Conservation (phyloP, 2,113 vertebrate genomes). For the Arvicanthis niloticus region DNA sequence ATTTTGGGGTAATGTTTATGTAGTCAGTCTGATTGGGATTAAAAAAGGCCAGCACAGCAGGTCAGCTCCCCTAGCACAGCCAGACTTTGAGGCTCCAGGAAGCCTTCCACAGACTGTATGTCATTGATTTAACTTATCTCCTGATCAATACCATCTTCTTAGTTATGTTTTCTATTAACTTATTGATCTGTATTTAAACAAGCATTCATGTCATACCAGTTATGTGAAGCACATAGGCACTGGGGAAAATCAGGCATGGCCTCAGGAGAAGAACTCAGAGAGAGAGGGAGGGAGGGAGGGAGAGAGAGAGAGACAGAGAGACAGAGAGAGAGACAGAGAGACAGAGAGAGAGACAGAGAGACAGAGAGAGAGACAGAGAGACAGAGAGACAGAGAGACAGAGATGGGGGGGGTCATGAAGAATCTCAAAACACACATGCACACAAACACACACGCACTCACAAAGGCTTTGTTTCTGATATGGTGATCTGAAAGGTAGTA, state of each 20-base stretch:
- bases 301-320: too few relatives aligned
- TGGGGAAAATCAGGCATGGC: neutral
- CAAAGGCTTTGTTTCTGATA: neutral
- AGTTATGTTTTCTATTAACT: neutral
- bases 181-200: neutral
- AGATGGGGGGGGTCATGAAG: too few relatives aligned
- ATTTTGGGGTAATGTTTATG: conserved; percentile 23
- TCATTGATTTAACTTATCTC: neutral
- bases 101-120: neutral
- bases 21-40: neutral
- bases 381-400: too few relatives aligned
- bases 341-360: neutral
- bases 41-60: neutral
- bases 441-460: neutral
- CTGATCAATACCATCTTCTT: neutral
- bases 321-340: too few relatives aligned
- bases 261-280: neutral
- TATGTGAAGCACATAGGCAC: neutral
- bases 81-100: neutral
- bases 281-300: neutral
- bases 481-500: neutral
- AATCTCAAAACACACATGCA: too few relatives aligned
- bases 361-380: too few relatives aligned
- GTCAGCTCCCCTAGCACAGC: neutral
- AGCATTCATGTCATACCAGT: neutral